Conservation (phyloP, 2,797 vertebrate genomes). For the Trematomus bernacchii region DNA sequence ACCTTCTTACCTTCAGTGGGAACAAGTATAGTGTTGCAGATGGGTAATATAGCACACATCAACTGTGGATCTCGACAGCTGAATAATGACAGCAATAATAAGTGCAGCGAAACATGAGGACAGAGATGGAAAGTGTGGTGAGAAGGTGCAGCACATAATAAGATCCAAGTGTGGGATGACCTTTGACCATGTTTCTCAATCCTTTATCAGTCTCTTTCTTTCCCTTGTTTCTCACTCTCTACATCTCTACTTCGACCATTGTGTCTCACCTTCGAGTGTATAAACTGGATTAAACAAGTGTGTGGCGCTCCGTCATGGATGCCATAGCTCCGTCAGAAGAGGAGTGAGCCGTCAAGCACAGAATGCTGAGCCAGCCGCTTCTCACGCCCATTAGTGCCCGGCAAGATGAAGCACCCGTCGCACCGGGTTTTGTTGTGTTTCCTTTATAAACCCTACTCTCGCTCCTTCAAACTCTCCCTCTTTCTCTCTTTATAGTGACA, state of each 20-base stretch:
- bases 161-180: slow-evolving; percentile 50
- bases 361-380: slow-evolving; percentile 69
- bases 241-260: slow-evolving; percentile 38
- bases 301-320: slow-evolving; percentile 79
- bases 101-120: slow-evolving; percentile 23
- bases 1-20: slow-evolving; percentile 47
- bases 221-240: slow-evolving; percentile 13
- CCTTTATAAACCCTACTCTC: slow-evolving; percentile 70
- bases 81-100: slow-evolving; percentile 48
- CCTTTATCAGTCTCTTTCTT: slow-evolving; percentile 24
- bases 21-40: slow-evolving; percentile 19
- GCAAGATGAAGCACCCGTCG: slow-evolving; percentile 77
- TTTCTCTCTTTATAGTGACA: slow-evolving; percentile 70
- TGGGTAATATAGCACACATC: slow-evolving; percentile 20
- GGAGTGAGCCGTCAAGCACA: slow-evolving; percentile 80
- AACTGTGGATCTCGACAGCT: slow-evolving; percentile 4
- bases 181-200: slow-evolving; percentile 41
- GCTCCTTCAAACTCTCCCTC: slow-evolving; percentile 59
- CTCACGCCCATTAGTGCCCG: slow-evolving; percentile 72
- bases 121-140: slow-evolving; percentile 48
- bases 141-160: slow-evolving; percentile 37
- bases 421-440: slow-evolving; percentile 73
- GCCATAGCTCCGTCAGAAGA: slow-evolving; percentile 69
- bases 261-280: slow-evolving; percentile 67
- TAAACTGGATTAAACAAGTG: slow-evolving; percentile 88